Base-by-base conservation (phyloP, 2,888 invertebrate species). In the Sympetrum striolatum region DNA sequence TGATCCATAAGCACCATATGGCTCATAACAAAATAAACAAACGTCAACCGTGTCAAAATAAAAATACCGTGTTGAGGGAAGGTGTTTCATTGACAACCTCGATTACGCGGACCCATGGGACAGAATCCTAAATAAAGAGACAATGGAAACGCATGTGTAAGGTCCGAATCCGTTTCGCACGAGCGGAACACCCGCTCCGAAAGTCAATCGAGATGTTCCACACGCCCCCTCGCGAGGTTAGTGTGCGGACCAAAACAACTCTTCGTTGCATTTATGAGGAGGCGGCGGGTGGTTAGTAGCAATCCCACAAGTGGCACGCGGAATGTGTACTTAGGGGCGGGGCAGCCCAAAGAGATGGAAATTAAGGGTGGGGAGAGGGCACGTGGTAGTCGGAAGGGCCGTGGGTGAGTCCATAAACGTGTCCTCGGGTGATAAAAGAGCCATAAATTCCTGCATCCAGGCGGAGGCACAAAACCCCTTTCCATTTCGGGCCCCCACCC, bases 381-480 rank as follows among this genome's bases (percentile, higher is more conserved):
- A 12, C 37, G 80, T 37, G 80, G 80, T 37, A 80, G 35, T 35
- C 12, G 22, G 18, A 53, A 53, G 60, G 37, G 86, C 86, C 60
- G 58, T 37, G 86, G 86, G 86, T 37, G 86, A 86, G 86, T 86
- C 86, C 86, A 86, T 86, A 86, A 86, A 86, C 86, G 86, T 86
- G 86, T 86, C 86, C 86, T 86, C 86, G 86, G 60, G 86, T 86
- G 86, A 86, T 86, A 86, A 86, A 86, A 86, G 86, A 86, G 86
- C 86, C 86, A 86, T 86, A 86, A 86, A 86, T 86, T 86, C 60
- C 86, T 86, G 60, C 86, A 86, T 86, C 60, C 86, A 60, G 64
- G 82, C 82, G 58, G 86, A 31, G 86, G 82, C 82, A 22, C 60
- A 60, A 86, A 86, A 37, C 86, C 60, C 82, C 64, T 14, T 31